Base-by-base conservation (phyloP, 1,140 invertebrate genomes). In the Microplitis demolitor region DNA sequence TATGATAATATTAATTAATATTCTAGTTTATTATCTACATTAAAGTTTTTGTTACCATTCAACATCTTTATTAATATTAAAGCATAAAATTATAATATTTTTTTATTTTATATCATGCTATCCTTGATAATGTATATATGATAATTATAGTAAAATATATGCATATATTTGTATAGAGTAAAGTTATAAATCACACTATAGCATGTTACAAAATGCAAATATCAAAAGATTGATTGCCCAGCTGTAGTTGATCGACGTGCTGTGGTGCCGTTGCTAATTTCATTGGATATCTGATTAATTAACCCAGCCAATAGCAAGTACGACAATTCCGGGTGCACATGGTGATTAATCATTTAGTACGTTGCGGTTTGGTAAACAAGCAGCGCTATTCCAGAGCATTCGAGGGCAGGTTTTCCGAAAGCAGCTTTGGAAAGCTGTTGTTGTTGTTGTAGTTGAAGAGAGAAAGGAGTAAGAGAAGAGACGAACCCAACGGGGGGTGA, bases 221-320 rank as follows among this genome's bases (percentile, higher is more conserved):
- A 34, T 50, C 69, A 24, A 67, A 58, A 69, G 75, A 78, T 77
- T 73, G 74, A 75, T 76, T 67, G 50, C 71, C 62, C n/a, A 61
- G 61, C 74, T 79, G 77, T 71, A 67, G 66, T 73, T 79, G 79
- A 84, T 82, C 76, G 78, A 82, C 78, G 75, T 78, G 39, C 11
- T 45, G 24, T 24, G 39, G 74, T 76, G 66, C 72, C 75, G 73
- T 72, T 75, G 79, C 78, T 85, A 84, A 85, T 86, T 85, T 81
- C 79, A 74, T 69, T 62, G 77, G 83, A 83, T 87, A 87, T 87
- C 86, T 85, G 84, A 87, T 85, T 86, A 86, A 87, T 86, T 86
- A 87, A 85, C 83, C 79, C 60, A 39, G 35, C 61, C 74, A 78
- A 71, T 77, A 71, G 60, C 58, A 71, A 72, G 63, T 73, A 75